phyloP scores from a whole-genome alignment of 2,888 invertebrate genomes.

The Sceliomorpha sp. region DNA sequence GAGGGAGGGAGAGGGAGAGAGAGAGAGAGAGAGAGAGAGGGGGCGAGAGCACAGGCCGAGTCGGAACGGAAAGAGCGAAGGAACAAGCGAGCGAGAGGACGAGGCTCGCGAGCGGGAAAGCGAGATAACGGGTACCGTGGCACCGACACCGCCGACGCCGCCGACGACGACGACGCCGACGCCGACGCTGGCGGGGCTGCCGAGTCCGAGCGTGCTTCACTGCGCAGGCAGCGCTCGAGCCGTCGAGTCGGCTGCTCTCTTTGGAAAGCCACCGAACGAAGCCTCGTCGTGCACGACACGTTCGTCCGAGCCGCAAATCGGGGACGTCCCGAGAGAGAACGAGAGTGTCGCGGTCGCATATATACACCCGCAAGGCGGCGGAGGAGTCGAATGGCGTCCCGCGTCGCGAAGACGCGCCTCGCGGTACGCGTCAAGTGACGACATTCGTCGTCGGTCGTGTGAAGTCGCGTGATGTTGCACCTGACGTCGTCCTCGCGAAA shows the following conservation, averaged over 20 bases:
- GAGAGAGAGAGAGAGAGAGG: constrained; percentile 30
- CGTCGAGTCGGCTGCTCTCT: constrained; percentile 46
- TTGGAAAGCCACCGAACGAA: constrained; percentile 46
- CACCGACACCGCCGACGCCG: constrained; percentile 44
- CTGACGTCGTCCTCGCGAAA: too few species aligned
- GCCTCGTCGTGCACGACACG: constrained; percentile 32
- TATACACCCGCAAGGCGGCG: constrained; percentile 5
- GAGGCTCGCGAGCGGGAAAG: constrained; percentile 8
- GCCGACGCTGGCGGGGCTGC: constrained; percentile 48
- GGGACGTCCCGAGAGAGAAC: constrained; percentile 18
- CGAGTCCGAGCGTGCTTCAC: constrained; percentile 61
- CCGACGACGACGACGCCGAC: constrained; percentile 50
- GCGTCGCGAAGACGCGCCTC: constrained; percentile 7
- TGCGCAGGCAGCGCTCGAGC: constrained; percentile 66
- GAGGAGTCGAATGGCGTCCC: constrained; percentile 49
- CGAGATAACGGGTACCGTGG: constrained; percentile 34
- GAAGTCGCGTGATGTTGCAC: constrained; percentile 33
- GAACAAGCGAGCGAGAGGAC: too few species aligned
- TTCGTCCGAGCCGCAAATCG: constrained; percentile 47
- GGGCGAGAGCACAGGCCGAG: constrained; percentile 17
- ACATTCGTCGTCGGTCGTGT: constrained; percentile 20
- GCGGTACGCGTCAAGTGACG: constrained; percentile 42
- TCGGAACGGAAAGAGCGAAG: too few species aligned
- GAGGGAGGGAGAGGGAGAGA: constrained; percentile 40
- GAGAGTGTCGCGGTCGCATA: constrained; percentile 11